Conservation (phyloP, 2,113 vertebrate genomes). For the Naja naja region DNA sequence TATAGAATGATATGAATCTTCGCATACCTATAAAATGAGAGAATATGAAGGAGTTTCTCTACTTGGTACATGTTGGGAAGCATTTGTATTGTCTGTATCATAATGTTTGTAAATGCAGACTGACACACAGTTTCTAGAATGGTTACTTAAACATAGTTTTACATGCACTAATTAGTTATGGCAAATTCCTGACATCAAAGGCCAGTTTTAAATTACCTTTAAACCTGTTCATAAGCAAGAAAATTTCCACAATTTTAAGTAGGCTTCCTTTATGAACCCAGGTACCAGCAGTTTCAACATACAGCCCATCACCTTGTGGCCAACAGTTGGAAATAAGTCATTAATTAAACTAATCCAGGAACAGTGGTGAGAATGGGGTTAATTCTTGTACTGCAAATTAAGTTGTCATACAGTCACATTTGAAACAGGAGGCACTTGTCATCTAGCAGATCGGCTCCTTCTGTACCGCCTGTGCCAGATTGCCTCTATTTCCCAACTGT, state of each 20-base stretch:
- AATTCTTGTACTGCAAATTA: constrained; percentile 20
- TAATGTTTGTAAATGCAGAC: neutral
- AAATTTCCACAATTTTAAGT: neutral
- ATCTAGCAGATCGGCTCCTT: constrained; percentile 15
- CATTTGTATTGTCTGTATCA: neutral
- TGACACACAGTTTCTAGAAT: neutral
- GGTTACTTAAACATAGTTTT: neutral
- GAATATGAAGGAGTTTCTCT: neutral
- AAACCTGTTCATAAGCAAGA: neutral
- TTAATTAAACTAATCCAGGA: neutral
- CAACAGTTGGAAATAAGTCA: neutral
- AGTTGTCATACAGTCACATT: constrained; percentile 12
- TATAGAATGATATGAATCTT: neutral
- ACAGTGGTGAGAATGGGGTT: neutral
- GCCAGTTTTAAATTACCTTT: neutral
- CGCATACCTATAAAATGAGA: neutral
- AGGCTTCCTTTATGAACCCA: neutral
- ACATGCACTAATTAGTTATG: neutral
- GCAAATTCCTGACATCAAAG: neutral
- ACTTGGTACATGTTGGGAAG: neutral
- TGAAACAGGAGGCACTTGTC: constrained; percentile 30
- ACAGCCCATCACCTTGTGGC: neutral
- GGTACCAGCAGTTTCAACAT: neutral
- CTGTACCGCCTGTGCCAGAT: constrained; percentile 1
- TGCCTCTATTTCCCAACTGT: constrained; percentile 15